Base-by-base conservation (phyloP, 2,113 vertebrate genomes). In the Aegotheles bennettii region DNA sequence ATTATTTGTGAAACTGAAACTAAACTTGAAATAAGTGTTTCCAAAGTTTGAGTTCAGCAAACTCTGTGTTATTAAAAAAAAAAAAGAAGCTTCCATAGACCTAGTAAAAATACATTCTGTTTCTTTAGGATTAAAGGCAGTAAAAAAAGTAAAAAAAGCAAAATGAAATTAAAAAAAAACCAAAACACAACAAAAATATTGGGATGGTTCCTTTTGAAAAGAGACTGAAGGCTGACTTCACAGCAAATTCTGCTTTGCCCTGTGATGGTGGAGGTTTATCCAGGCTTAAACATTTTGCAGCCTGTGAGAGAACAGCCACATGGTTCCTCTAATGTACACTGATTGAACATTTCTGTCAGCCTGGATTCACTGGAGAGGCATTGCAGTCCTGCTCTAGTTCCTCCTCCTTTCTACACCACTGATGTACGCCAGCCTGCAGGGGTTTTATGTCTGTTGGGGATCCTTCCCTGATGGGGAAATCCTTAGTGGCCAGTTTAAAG, bases 81-180 rank as follows among this genome's bases (percentile, higher is more conserved):
- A 16, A 28, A 23, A 19, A 28, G n/a, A 1, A 5, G 8, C 42
- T 64, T 42, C 14, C 13, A 31, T 17, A 5, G 0, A 40, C 6
- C 4, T 23, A 13, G 8, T 73, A 26, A 83, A 90, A 87, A 63
- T 1, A 2, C 2, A 6, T 33, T 40, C 4, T 24, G 0, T 25
- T 78, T 84, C 21, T 70, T 70, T 42, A 36, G 21, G 7, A 40
- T 36, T 69, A 40, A 85, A 92, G 1, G 0, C 16, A 59, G 13
- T 26, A 0, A 29, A 38, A 81, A 81, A 11, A 48, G 11, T 6
- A 42, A 40, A 21, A 12, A n/a, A 24, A 4, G 18, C 4, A 29
- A 36, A 76, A 8, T 7, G 26, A 33, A 75, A 5, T 10, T 19
- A 17, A 61, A 40, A 50, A 50, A 10, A 50, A 38, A 47, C n/a